A percentile compares a stretch with the other conserved stretches of the same genome.
Conservation (phyloP, 2,888 invertebrate species). For the Eumacrocentrus americanus region DNA sequence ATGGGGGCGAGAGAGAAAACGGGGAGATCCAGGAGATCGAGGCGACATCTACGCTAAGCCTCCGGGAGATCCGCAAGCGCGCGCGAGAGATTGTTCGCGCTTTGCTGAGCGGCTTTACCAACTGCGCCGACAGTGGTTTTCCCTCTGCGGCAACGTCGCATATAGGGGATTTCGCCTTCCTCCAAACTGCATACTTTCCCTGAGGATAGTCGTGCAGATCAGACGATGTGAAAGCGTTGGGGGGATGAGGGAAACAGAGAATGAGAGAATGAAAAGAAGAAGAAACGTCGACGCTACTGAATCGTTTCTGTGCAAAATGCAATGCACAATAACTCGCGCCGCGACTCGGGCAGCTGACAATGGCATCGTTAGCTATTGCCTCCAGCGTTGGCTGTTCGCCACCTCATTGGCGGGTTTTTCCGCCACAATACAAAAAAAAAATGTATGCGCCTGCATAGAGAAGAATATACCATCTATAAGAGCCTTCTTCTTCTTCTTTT, state of each 20-base stretch:
- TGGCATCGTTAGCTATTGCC: conserved; percentile 60
- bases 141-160: background rate
- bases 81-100: conserved; percentile 25
- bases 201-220: background rate
- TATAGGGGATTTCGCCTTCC: background rate
- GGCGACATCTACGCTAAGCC: conserved; percentile 29
- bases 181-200: background rate
- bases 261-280: conserved; percentile 3
- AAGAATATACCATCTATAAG: conserved; percentile 3
- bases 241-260: background rate
- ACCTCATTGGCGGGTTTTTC: conserved; percentile 22
- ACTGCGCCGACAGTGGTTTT: conserved; percentile 6
- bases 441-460: background rate
- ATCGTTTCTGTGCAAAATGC: conserved; percentile 42
- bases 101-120: conserved; percentile 27
- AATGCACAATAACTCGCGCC: conserved; percentile 51
- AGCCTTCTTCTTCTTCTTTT: too few species aligned
- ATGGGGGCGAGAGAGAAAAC: conserved; percentile 2
- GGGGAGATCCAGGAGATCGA: conserved; percentile 13
- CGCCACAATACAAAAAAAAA: background rate
- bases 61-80: conserved; percentile 7
- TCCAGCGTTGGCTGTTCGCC: conserved; percentile 43
- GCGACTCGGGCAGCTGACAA: conserved; percentile 48
- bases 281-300: conserved; percentile 2
- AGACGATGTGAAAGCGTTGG: background rate